A percentile compares a stretch with the other conserved stretches of the same genome.
These are phyloP conservation scores for Caenorhabditis zanzibari DNA, from an alignment of 2,888 invertebrate species.

Conservation along the genomic window DNA sequence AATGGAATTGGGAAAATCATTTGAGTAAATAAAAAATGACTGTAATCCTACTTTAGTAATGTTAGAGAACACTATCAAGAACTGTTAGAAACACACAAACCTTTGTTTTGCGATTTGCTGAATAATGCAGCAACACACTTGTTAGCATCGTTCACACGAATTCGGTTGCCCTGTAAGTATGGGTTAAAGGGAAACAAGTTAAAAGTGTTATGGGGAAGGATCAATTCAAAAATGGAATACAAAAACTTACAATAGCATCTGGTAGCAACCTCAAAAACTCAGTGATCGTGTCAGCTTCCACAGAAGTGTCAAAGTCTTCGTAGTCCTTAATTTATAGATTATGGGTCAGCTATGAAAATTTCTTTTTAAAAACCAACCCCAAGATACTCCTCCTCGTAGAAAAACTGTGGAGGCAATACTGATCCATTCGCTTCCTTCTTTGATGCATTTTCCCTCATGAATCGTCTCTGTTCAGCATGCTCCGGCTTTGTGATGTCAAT, in stretches of 20 bases:
- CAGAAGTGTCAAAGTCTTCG: constrained; percentile 77
- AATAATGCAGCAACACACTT: constrained; percentile 66
- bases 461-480: constrained; percentile 87
- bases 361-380: constrained; percentile 89
- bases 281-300: constrained; percentile 74
- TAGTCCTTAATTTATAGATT: constrained; percentile 69
- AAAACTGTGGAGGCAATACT: constrained; percentile 92
- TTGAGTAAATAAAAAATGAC: too few relatives aligned
- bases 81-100: constrained; percentile 26
- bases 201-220: neutral
- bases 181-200: neutral
- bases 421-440: constrained; percentile 73
- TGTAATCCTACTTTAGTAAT: too few relatives aligned
- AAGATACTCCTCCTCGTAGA: constrained; percentile 93
- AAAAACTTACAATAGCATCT: constrained; percentile 67
- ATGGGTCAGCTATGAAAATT: neutral
- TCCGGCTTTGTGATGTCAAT: constrained; percentile 97
- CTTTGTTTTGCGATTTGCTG: constrained; percentile 44
- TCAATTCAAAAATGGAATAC: neutral
- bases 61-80: neutral
- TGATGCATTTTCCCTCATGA: constrained; percentile 91
- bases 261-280: constrained; percentile 75
- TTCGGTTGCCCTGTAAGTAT: constrained; percentile 62
- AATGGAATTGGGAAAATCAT: too few relatives aligned
- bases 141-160: constrained; percentile 65